Percentiles rank a stretch among this genome's conserved stretches.
phyloP scores from a whole-genome alignment of 2,797 vertebrate species.

The Muscicapa striata region DNA sequence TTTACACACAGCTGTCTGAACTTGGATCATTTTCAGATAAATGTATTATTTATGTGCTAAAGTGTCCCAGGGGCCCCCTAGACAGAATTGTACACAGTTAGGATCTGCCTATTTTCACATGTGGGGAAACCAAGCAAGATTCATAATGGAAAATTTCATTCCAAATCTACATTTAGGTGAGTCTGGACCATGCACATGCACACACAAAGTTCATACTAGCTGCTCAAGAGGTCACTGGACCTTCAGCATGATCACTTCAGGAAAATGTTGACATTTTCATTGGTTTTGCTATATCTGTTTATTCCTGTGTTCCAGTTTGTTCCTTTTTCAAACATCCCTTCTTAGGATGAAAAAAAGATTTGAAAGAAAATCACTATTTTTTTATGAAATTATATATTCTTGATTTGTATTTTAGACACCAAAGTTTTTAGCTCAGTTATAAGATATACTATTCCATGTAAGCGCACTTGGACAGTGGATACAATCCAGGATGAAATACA shows the following conservation, averaged over 20 bases:
- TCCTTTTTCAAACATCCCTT: background rate
- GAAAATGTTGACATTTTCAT: background rate
- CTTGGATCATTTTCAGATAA: constrained; percentile 27
- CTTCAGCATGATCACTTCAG: background rate
- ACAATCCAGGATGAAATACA: background rate
- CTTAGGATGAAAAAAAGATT: background rate
- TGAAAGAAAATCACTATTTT: background rate
- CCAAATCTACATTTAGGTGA: background rate
- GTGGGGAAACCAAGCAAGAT: constrained; percentile 32
- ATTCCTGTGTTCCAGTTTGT: background rate
- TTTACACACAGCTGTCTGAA: constrained; percentile 68
- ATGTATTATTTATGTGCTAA: background rate
- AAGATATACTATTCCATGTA: background rate
- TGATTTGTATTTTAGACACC: background rate
- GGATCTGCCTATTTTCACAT: constrained; percentile 38
- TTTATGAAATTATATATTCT: background rate
- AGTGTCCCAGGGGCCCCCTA: constrained; percentile 5
- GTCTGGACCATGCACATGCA: background rate
- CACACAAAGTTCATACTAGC: background rate
- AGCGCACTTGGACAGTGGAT: background rate
- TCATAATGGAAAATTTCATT: constrained; percentile 49
- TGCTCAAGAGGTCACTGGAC: background rate
- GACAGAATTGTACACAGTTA: constrained; percentile 7
- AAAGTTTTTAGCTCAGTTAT: background rate
- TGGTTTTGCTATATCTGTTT: background rate